Evolutionary conservation across 2,113 vertebrate species (phyloP).

Genomic region (Triplophysa siluroides): DNA sequence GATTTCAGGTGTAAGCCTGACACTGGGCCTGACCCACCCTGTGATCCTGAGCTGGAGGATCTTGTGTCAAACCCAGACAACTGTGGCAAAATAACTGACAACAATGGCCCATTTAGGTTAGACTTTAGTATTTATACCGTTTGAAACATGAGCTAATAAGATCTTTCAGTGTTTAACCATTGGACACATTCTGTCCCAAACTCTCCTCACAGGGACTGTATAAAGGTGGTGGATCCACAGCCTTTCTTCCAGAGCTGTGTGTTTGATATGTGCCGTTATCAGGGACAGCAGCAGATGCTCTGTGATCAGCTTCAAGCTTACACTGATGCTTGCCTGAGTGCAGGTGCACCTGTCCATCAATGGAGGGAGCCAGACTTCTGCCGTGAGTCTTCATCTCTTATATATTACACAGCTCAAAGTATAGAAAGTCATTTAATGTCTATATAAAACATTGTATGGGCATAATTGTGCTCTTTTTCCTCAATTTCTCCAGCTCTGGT

Average conservation of each 20-base stretch:
- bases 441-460: too few relatives aligned
- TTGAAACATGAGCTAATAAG: neutral
- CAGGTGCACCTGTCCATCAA: slow-evolving; percentile 70
- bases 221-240: slow-evolving; percentile 67
- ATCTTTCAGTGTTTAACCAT: neutral
- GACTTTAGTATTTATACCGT: neutral
- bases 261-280: slow-evolving; percentile 79
- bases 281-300: slow-evolving; percentile 67
- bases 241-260: slow-evolving; percentile 77
- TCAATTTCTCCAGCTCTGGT: slow-evolving; percentile 61
- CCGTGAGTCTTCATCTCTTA: slow-evolving; percentile 67
- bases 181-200: neutral
- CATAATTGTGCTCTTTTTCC: neutral
- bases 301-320: slow-evolving; percentile 80
- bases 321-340: slow-evolving; percentile 74
- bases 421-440: too few relatives aligned
- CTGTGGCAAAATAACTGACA: slow-evolving; percentile 73
- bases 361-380: slow-evolving; percentile 80
- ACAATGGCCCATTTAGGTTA: slow-evolving; percentile 75
- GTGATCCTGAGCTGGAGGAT: slow-evolving; percentile 65
- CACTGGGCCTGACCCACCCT: slow-evolving; percentile 63
- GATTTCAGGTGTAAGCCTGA: slow-evolving; percentile 69
- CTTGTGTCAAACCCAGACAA: slow-evolving; percentile 70
- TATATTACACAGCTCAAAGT: neutral
- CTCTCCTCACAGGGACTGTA: slow-evolving; percentile 69